Evolutionary conservation across 2,797 vertebrate genomes (phyloP), one percentile per base, ranked within the genome.

Genomic region (Vultur gryphus): DNA sequence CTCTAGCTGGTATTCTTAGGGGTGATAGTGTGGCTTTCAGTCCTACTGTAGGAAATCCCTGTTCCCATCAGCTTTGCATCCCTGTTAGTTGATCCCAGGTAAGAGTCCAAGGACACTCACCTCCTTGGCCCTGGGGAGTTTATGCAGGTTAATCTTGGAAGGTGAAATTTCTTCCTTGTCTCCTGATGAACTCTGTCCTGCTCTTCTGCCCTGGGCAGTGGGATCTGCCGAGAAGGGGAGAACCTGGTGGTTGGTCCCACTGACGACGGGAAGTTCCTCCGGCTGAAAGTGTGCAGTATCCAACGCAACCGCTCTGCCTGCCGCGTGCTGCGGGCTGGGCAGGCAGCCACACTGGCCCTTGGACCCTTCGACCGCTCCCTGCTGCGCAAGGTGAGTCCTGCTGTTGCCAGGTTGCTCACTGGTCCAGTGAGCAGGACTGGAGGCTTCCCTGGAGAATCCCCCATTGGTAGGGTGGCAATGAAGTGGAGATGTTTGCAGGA

Each of bases 191-290:
- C 69, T 84, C 26, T 49, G 58, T 95, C 76, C 31, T 58, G 31
- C 78, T 94, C 26, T 93, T 95, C 43, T 87, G 86, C 62, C 29
- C 57, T 72, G 89, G 64, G 46, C 97, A 99, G 99, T 75, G 99
- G 99, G 73, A 99, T 99, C 98, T 99, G 99, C 96, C 98, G 99
- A 66, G 99, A 99, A 95, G 99, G 99, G 17, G 99, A 99, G 95
- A 98, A 97, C 97, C 98, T 99, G 94, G 99, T 99, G 49, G 99
- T 99, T 14, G 99, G 99, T 62, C 99, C 99, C 78, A 99, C 99
- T 6, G 99, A 99, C 0, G 98, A 97, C 0, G 99, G 99, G 49
- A 97, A 98, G 90, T 99, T 99, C 98, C 98, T 99, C 87, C 98
- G 98, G 77, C 97, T 99, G 97, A 99, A 98, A 28, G 98, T 99